A percentile compares a stretch with the other conserved stretches of the same genome.
Evolutionary conservation across 2,113 vertebrate species (phyloP).

Genomic region (Amblyornis subalaris): DNA sequence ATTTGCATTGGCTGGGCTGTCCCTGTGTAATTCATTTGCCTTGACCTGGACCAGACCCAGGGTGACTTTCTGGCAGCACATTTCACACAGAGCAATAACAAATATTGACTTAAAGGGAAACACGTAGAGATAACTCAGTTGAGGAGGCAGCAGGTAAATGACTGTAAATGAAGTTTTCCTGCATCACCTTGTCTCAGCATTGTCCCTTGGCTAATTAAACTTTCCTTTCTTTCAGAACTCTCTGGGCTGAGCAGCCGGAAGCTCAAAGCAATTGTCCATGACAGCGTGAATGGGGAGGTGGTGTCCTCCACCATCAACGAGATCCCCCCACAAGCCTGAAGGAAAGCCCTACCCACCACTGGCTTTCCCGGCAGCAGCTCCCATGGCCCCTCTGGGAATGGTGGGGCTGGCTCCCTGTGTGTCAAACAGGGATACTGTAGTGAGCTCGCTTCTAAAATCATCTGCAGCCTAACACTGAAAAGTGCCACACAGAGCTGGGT

Average conservation of each 20-base stretch:
- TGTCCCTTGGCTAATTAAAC: not conserved
- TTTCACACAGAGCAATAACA: not conserved
- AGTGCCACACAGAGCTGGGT: not conserved
- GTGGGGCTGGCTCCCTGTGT: not conserved
- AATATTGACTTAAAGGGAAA: not conserved
- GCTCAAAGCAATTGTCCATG: slow-evolving; percentile 87
- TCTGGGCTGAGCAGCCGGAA: slow-evolving; percentile 63
- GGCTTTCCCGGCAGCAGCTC: not conserved
- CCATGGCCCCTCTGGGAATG: not conserved
- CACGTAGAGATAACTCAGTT: not conserved
- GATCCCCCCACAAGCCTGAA: slow-evolving; percentile 74
- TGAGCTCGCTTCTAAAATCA: not conserved
- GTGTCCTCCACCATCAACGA: slow-evolving; percentile 84
- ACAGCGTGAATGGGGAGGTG: slow-evolving; percentile 86
- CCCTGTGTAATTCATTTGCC: not conserved
- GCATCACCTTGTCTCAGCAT: not conserved
- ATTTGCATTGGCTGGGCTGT: slow-evolving; percentile 42
- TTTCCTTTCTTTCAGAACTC: slow-evolving; percentile 65
- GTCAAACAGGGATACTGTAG: not conserved
- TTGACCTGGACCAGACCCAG: slow-evolving; percentile 6
- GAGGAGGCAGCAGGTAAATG: not conserved
- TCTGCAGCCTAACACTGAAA: not conserved
- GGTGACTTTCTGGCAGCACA: not conserved
- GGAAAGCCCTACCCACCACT: not conserved
- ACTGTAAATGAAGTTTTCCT: not conserved